These are phyloP conservation scores for Caenorhabditis virilis DNA, from an alignment of 2,888 invertebrate species.

Conservation along the genomic window DNA sequence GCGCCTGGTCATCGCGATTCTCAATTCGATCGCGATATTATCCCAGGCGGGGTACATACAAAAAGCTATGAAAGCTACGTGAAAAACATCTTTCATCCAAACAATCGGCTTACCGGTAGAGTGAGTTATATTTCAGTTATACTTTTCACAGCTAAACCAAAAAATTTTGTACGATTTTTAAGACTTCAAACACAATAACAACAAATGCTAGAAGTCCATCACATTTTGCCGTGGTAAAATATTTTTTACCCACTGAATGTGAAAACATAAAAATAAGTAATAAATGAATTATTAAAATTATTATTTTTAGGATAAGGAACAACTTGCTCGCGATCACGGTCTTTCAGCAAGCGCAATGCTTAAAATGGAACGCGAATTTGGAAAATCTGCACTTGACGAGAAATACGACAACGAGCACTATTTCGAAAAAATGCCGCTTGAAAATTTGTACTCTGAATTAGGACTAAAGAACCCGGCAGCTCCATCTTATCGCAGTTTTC, in stretches of 20 bases:
- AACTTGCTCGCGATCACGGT: slow-evolving; percentile 38
- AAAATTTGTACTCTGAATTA: slow-evolving; percentile 54
- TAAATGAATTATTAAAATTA: not conserved
- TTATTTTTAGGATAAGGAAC: slow-evolving; percentile 38
- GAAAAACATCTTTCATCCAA: slow-evolving; percentile 56
- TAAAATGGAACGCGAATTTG: slow-evolving; percentile 59
- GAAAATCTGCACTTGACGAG: slow-evolving; percentile 59
- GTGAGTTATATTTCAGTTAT: slow-evolving; percentile 6
- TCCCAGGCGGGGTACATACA: slow-evolving; percentile 58
- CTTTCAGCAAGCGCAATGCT: slow-evolving; percentile 60
- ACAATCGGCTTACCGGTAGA: slow-evolving; percentile 37
- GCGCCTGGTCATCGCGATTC: slow-evolving; percentile 25
- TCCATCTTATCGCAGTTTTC: slow-evolving; percentile 50
- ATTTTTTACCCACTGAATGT: too few species aligned
- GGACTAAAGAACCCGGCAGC: slow-evolving; percentile 49
- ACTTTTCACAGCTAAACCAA: too few species aligned
- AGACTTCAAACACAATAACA: too few species aligned
- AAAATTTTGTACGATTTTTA: not conserved
- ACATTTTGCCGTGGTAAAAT: too few species aligned
- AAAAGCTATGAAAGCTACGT: slow-evolving; percentile 62
- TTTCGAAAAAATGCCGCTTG: slow-evolving; percentile 57
- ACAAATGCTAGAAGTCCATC: too few species aligned
- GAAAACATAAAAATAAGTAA: too few species aligned
- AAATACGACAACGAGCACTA: slow-evolving; percentile 48
- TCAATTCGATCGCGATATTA: slow-evolving; percentile 44